phyloP scores from a whole-genome alignment of 2,888 invertebrate species.

The Azorinus chamasolen region DNA sequence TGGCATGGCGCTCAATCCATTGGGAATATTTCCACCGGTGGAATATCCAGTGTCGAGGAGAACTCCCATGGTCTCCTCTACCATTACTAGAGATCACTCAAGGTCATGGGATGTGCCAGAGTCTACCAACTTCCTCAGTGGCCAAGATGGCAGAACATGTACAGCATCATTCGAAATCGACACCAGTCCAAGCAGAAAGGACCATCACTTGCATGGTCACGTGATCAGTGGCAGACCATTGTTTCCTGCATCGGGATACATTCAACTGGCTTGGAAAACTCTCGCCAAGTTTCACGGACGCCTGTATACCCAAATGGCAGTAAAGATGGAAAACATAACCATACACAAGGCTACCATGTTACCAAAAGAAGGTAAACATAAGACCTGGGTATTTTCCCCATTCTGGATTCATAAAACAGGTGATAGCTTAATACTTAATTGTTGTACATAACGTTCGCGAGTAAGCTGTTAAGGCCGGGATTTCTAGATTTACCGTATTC shows the following conservation, averaged over 20 bases:
- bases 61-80: slow-evolving; percentile 93
- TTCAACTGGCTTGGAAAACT: slow-evolving; percentile 89
- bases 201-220: slow-evolving; percentile 89
- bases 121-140: slow-evolving; percentile 70
- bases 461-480: too few relatives aligned
- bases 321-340: slow-evolving; percentile 95
- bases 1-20: slow-evolving; percentile 92
- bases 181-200: slow-evolving; percentile 62
- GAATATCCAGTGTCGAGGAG: slow-evolving; percentile 93
- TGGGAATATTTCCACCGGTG: slow-evolving; percentile 90
- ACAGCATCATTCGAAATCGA: slow-evolving; percentile 77
- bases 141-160: slow-evolving; percentile 68
- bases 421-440: too few relatives aligned
- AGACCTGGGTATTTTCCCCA: too few relatives aligned
- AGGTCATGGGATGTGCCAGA: slow-evolving; percentile 90
- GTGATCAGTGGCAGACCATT: slow-evolving; percentile 95
- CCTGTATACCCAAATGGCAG: slow-evolving; percentile 91
- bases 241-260: slow-evolving; percentile 92
- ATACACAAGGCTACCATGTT: slow-evolving; percentile 97
- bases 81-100: slow-evolving; percentile 95
- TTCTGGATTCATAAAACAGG: too few relatives aligned
- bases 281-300: slow-evolving; percentile 85
- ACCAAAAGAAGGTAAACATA: slow-evolving; percentile 91
- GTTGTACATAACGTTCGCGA: too few relatives aligned
- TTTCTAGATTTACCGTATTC: too few relatives aligned